A percentile compares a stretch with the other conserved stretches of the same genome.
phyloP scores from a whole-genome alignment of 2,888 invertebrate genomes.

The Teleiodes luculella region DNA sequence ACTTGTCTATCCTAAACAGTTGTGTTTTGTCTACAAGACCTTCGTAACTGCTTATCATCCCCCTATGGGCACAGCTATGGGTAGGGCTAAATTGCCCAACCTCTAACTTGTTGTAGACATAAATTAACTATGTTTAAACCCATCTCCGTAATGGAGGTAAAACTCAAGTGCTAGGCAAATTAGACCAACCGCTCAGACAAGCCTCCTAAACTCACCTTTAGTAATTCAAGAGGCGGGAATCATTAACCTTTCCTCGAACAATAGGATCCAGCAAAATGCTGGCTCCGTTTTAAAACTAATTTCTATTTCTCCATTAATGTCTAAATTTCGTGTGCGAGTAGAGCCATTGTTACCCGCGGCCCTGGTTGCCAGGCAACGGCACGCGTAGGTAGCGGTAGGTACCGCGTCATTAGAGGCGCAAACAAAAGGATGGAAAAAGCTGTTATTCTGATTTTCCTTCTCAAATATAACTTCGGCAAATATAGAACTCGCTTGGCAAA shows the following conservation, averaged over 20 bases:
- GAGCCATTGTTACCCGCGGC: conserved; percentile 1
- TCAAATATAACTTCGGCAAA: not conserved
- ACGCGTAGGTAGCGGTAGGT: conserved; percentile 29
- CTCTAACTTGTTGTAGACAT: not conserved
- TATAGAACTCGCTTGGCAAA: not conserved
- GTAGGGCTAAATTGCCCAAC: no score
- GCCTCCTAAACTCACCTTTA: not conserved
- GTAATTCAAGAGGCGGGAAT: not conserved
- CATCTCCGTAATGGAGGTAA: not conserved
- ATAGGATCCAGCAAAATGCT: not conserved
- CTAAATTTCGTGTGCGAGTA: conserved; percentile 15
- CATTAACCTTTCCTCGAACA: not conserved
- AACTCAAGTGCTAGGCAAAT: not conserved
- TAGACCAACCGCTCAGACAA: not conserved
- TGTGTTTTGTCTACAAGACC: no score
- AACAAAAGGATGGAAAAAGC: conserved; percentile 28
- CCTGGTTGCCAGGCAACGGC: conserved; percentile 18
- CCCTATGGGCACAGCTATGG: no score
- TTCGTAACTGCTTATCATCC: no score
- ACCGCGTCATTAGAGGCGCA: conserved; percentile 39
- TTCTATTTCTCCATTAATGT: conserved; percentile 20
- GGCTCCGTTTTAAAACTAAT: conserved; percentile 8
- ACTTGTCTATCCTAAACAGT: no score
- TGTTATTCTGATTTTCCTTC: not conserved
- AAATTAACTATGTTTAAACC: not conserved